Base-by-base conservation (phyloP, 2,113 vertebrate genomes). In the Urocynchramus pylzowi region DNA sequence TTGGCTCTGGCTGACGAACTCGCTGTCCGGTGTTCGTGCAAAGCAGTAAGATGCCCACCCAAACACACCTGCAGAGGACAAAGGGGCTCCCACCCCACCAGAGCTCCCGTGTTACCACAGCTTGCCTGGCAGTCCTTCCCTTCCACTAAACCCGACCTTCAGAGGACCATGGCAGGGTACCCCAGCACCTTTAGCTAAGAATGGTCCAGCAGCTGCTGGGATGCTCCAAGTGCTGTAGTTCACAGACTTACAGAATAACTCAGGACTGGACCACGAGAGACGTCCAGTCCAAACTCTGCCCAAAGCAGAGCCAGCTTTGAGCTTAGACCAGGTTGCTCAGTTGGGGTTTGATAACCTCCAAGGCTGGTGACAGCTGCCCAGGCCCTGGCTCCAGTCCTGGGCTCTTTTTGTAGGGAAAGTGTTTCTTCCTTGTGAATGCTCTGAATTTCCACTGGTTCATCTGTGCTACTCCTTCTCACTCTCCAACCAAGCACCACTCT, bases 361-460 rank as follows among this genome's bases (percentile, higher is more conserved):
- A 44, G 28, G 35, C 7, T 35, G 20, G 20, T 41, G 52, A 14
- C 2, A 3, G 6, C 47, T 23, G 3, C 6, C 31, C 57, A 23
- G 23, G n/a, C 35, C 35, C 11, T 0, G 0, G 17, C 27, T 65
- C 33, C 30, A 3, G 11, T 42, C 22, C 24, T 56, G 57, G 12
- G 13, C 42, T 57, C n/a, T 4, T 50, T 73, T 28, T 28, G 13
- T 16, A 23, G 17, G 7, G 9, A 37, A 71, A n/a, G 30, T 1
- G 0, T 42, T 71, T 71, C 8, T 68, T 57, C 37, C 30, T 42
- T 21, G 10, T 1, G 8, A 20, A 15, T 30, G 16, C 5, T 45
- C 16, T 45, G 35, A n/a, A 71, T 84, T 52, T 61, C 14, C 63
- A 45, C 35, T 13, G 22, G n/a, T 84, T 42, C 52, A 37, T 17